A percentile compares a stretch with the other conserved stretches of the same genome.
phyloP scores from a whole-genome alignment of 2,113 vertebrate species.

The Sus scrofa region DNA sequence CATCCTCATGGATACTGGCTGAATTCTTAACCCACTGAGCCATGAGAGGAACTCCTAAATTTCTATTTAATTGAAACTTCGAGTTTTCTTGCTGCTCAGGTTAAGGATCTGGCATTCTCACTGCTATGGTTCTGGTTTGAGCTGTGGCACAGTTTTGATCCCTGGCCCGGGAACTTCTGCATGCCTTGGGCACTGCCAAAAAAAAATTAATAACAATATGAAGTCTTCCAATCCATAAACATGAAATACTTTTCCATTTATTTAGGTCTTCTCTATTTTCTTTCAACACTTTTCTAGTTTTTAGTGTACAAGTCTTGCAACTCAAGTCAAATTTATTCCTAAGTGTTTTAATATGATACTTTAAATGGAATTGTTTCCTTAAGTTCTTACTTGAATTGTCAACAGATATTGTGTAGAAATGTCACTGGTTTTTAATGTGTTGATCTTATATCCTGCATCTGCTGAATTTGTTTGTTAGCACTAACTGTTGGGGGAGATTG shows the following conservation, averaged over 20 bases:
- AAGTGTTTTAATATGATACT: background rate
- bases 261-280: background rate
- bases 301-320: background rate
- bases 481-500: no score
- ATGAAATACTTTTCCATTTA: background rate
- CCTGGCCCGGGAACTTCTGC: no score
- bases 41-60: no score
- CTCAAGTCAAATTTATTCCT: background rate
- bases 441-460: background rate
- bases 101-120: no score
- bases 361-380: background rate
- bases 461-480: background rate
- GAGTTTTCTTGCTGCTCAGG: no score
- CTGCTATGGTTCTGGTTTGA: no score
- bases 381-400: background rate
- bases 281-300: background rate
- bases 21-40: no score
- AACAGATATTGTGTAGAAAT: background rate
- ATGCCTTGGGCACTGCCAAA: no score
- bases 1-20: no score
- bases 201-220: background rate
- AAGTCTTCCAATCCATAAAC: background rate
- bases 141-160: no score
- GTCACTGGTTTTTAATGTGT: background rate
- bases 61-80: no score